Evolutionary conservation across 2,113 vertebrate genomes (phyloP).

Genomic region (Malaclemys terrapin): DNA sequence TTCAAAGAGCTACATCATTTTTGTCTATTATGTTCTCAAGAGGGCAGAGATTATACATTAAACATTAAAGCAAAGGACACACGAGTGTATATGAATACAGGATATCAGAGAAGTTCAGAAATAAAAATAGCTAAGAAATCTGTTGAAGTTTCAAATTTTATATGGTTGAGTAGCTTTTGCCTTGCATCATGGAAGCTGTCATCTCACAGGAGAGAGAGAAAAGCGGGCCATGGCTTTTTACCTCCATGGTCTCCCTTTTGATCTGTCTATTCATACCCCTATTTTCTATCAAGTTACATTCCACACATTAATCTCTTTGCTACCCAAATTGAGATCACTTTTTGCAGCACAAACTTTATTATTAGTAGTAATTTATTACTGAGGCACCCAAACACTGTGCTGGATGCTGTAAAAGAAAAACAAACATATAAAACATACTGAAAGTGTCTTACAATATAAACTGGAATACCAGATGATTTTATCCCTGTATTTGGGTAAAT

Average conservation of each 20-base stretch:
- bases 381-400: not conserved
- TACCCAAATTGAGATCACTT: not conserved
- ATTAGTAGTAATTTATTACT: not conserved
- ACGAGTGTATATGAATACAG: not conserved
- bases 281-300: not conserved
- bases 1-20: not conserved
- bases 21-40: not conserved
- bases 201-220: not conserved
- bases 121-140: not conserved
- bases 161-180: not conserved
- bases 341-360: not conserved
- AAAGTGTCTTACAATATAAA: not conserved
- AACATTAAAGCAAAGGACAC: not conserved
- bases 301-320: not conserved
- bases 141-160: not conserved
- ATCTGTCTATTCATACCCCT: not conserved
- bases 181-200: not conserved
- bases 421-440: not conserved
- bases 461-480: too few species aligned
- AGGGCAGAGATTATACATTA: not conserved
- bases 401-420: not conserved
- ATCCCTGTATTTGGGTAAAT: not conserved
- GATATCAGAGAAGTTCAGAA: not conserved
- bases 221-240: not conserved
- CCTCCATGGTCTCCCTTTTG: too few species aligned